These are phyloP conservation scores for Temnothorax curvispinosus DNA, from an alignment of 1,140 invertebrate genomes.

Conservation along the genomic window DNA sequence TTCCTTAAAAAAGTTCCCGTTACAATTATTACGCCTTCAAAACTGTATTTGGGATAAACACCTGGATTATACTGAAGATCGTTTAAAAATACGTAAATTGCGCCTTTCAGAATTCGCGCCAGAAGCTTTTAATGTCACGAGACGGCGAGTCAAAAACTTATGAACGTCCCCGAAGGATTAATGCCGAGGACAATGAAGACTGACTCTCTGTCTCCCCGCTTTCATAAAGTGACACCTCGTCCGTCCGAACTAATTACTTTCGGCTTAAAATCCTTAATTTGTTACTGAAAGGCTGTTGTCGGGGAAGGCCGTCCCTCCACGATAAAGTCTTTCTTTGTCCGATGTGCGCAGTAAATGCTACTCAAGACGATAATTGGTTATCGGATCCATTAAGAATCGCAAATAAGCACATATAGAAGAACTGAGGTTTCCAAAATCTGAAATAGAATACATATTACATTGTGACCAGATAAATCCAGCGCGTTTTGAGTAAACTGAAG, in stretches of 20 bases:
- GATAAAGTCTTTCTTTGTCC: constrained; percentile 60
- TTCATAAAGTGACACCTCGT: constrained; percentile 73
- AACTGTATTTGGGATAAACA: constrained; percentile 11
- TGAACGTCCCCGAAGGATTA: constrained; percentile 69
- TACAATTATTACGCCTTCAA: neutral
- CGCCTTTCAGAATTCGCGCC: neutral
- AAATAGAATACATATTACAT: neutral
- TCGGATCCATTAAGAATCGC: constrained; percentile 32
- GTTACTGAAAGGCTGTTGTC: constrained; percentile 66
- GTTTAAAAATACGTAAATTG: constrained; percentile 36
- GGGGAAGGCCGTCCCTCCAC: neutral
- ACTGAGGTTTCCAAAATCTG: neutral
- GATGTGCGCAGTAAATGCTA: neutral
- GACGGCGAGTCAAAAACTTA: constrained; percentile 62
- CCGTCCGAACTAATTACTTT: constrained; percentile 76
- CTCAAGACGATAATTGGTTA: constrained; percentile 52
- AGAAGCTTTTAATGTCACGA: constrained; percentile 46
- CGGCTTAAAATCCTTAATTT: constrained; percentile 78
- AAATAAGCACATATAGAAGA: neutral
- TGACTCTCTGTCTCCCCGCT: constrained; percentile 63
- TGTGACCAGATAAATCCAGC: neutral
- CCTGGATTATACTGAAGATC: neutral
- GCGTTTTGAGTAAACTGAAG: neutral
- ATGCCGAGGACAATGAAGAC: constrained; percentile 71
- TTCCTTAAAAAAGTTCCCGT: neutral